phyloP scores from a whole-genome alignment of 2,797 vertebrate species.

The Gallinago nigripennis region DNA sequence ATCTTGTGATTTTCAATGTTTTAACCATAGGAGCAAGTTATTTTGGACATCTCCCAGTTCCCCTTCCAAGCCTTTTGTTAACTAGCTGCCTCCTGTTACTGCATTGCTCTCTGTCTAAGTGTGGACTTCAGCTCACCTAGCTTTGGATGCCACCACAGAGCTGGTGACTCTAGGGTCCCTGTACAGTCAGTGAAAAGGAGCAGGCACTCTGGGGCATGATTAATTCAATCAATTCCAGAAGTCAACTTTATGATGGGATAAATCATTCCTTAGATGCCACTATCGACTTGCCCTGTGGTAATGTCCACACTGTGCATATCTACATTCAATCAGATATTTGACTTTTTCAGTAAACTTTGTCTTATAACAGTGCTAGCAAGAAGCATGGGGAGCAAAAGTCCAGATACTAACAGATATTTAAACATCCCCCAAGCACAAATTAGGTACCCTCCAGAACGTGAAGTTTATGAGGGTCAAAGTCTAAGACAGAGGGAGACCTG shows the following conservation, averaged over 20 bases:
- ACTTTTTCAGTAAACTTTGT: neutral
- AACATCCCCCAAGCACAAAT: neutral
- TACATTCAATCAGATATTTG: neutral
- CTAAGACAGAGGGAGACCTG: neutral
- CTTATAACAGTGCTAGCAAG: neutral
- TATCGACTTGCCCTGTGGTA: neutral
- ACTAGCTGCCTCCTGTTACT: neutral
- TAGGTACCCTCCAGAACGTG: neutral
- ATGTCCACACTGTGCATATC: neutral
- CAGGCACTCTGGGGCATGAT: neutral
- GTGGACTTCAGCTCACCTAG: neutral
- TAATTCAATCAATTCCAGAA: neutral
- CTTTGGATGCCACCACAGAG: neutral
- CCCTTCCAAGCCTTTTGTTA: neutral
- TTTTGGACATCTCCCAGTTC: neutral
- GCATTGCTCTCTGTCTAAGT: neutral
- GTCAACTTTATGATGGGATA: neutral
- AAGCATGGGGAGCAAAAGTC: rapidly evolving
- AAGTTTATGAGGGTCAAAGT: neutral
- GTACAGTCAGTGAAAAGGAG: neutral
- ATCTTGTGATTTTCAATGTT: neutral
- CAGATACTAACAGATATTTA: neutral
- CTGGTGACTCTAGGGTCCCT: neutral
- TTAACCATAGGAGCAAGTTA: neutral
- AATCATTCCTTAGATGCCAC: neutral